These are phyloP conservation scores for Drosophila phalerata DNA, from an alignment of 2,888 invertebrate species.

Conservation along the genomic window DNA sequence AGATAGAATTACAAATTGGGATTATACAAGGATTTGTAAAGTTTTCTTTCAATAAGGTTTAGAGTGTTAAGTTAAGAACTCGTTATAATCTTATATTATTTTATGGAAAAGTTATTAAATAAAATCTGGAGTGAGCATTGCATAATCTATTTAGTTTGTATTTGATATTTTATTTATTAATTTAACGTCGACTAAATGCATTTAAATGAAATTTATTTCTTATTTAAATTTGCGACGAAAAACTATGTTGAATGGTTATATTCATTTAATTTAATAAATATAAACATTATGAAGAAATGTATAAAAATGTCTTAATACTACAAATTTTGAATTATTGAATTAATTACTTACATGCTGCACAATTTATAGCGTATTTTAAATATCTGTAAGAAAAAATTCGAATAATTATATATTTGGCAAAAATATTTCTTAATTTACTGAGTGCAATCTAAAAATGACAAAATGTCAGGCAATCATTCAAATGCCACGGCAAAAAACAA, in stretches of 20 bases:
- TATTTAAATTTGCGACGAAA: too few relatives aligned
- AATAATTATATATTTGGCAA: slow-evolving; percentile 10
- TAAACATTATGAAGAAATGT: too few relatives aligned
- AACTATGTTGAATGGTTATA: too few relatives aligned
- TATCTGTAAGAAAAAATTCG: slow-evolving; percentile 22
- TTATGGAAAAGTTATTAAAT: too few relatives aligned
- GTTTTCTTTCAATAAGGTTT: too few relatives aligned
- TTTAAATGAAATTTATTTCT: background rate
- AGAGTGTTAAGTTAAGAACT: background rate
- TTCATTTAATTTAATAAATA: too few relatives aligned
- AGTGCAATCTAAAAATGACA: slow-evolving; percentile 35
- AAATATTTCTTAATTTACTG: slow-evolving; percentile 20
- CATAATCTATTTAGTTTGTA: too few relatives aligned
- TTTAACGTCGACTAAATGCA: background rate
- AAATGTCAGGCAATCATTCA: slow-evolving; percentile 71
- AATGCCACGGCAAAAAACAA: slow-evolving; percentile 53
- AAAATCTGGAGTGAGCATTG: background rate
- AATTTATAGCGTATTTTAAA: background rate
- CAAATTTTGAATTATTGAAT: background rate
- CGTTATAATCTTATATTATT: too few relatives aligned
- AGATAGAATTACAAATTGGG: too few relatives aligned
- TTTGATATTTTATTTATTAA: too few relatives aligned
- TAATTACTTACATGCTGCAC: slow-evolving; percentile 35
- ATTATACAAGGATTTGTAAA: too few relatives aligned
- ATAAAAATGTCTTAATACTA: background rate